Percentiles rank a stretch among this genome's conserved stretches.
These are phyloP conservation scores for Drosophila burlai DNA, from an alignment of 1,140 invertebrate genomes.

Conservation along the genomic window DNA sequence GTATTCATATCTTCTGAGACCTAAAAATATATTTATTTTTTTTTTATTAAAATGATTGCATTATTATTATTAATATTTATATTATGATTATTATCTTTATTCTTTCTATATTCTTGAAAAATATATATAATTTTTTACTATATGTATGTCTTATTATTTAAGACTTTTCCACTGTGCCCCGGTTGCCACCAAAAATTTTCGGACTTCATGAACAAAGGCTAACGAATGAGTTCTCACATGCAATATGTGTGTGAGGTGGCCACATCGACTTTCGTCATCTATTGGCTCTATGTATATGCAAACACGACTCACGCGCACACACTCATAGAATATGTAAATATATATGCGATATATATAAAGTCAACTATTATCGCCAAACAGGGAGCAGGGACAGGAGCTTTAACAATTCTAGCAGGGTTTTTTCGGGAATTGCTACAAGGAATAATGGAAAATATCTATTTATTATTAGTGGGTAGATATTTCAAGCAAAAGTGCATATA, in stretches of 20 bases:
- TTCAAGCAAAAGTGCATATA: not conserved
- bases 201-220: conserved; percentile 65
- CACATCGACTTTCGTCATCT: conserved; percentile 69
- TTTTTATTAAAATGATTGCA: not conserved
- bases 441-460: not conserved
- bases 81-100: too few species aligned
- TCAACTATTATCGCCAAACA: conserved; percentile 21
- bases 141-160: not conserved
- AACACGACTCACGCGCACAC: conserved; percentile 19
- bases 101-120: too few species aligned
- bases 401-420: not conserved
- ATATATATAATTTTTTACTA: not conserved
- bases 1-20: not conserved
- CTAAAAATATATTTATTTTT: not conserved
- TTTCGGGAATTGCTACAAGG: too few species aligned
- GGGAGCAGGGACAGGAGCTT: too few species aligned
- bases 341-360: conserved; percentile 24
- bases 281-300: conserved; percentile 64
- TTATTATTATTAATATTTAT: too few species aligned
- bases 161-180: conserved; percentile 14
- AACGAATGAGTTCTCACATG: conserved; percentile 76
- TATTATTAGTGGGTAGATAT: not conserved
- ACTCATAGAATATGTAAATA: conserved; percentile 18
- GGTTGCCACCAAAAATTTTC: conserved; percentile 48
- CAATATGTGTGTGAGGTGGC: conserved; percentile 56